A percentile compares a stretch with the other conserved stretches of the same genome.
Evolutionary conservation across 1,140 invertebrate species (phyloP).

Genomic region (Drosophila littoralis): DNA sequence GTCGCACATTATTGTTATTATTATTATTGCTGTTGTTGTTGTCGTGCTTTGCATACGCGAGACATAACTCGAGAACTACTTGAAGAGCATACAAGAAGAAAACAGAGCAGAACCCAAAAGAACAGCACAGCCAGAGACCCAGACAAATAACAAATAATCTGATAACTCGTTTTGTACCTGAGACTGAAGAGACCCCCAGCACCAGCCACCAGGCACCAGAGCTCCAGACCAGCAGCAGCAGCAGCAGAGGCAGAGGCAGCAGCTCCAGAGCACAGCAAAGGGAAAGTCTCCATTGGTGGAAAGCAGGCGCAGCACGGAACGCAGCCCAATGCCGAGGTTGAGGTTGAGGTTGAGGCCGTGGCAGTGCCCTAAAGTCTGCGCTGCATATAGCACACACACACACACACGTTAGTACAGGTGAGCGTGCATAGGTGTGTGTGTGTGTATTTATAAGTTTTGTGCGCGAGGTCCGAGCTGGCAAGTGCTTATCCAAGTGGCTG

Average conservation of each 20-base stretch:
- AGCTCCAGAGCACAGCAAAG: slow-evolving; percentile 45
- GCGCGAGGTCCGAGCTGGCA: slow-evolving; percentile 46
- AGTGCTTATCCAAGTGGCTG: slow-evolving; percentile 81
- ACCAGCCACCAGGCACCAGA: not conserved
- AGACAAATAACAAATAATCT: slow-evolving; percentile 83
- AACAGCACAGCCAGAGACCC: slow-evolving; percentile 38
- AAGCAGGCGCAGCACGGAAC: slow-evolving; percentile 25
- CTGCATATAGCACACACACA: slow-evolving; percentile 47
- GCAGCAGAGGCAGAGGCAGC: too few relatives aligned
- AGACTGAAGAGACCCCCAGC: slow-evolving; percentile 36
- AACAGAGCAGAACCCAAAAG: slow-evolving; percentile 21
- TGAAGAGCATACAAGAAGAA: slow-evolving; percentile 51
- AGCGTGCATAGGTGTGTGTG: slow-evolving; percentile 1
- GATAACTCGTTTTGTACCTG: slow-evolving; percentile 83
- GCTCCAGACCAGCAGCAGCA: not conserved
- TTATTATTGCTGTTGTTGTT: slow-evolving; percentile 48
- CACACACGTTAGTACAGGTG: slow-evolving; percentile 10
- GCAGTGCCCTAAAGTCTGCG: slow-evolving; percentile 80
- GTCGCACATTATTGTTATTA: slow-evolving; percentile 69
- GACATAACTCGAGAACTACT: slow-evolving; percentile 69
- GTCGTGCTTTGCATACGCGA: slow-evolving; percentile 76
- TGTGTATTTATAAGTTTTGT: slow-evolving; percentile 9
- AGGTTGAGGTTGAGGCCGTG: slow-evolving; percentile 47
- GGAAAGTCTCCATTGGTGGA: slow-evolving; percentile 67
- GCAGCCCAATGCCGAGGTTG: slow-evolving; percentile 12